Evolutionary conservation across 2,113 vertebrate genomes (phyloP).

Genomic region (Rhinoderma darwinii): DNA sequence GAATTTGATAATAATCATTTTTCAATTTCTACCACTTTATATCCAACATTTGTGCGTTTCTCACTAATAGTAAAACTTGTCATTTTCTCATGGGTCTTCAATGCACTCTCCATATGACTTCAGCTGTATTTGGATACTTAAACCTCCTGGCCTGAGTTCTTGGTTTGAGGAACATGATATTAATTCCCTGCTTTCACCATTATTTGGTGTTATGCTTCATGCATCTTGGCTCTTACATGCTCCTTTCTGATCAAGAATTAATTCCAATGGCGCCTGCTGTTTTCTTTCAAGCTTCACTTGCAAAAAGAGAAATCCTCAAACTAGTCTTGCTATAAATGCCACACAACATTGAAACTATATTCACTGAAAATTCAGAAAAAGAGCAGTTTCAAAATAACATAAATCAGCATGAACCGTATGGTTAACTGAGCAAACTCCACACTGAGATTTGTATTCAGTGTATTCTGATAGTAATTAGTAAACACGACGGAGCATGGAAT

Average conservation of each 20-base stretch:
- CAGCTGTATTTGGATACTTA: conserved; percentile 50
- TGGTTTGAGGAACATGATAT: conserved; percentile 55
- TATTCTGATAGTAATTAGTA: conserved; percentile 55
- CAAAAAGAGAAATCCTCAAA: conserved; percentile 51
- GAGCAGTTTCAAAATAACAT: conserved; percentile 30
- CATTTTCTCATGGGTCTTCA: conserved; percentile 47
- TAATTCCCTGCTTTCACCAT: conserved; percentile 57
- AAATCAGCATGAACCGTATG: conserved; percentile 54
- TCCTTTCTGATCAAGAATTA: conserved; percentile 58
- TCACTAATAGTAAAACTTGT: conserved; percentile 21
- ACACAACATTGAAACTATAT: conserved; percentile 57
- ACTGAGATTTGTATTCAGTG: conserved; percentile 31
- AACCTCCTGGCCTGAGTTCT: conserved; percentile 40
- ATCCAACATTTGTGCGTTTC: not conserved
- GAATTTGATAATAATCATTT: not conserved
- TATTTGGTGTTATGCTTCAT: conserved; percentile 58
- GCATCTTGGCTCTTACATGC: conserved; percentile 48
- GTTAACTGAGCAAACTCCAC: conserved; percentile 41
- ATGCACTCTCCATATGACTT: conserved; percentile 55
- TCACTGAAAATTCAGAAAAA: conserved; percentile 26
- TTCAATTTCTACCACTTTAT: not conserved
- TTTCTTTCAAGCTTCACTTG: conserved; percentile 57
- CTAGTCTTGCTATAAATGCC: conserved; percentile 47
- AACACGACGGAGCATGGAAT: conserved; percentile 53
- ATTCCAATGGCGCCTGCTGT: conserved; percentile 60